A percentile compares a stretch with the other conserved stretches of the same genome.
phyloP scores from a whole-genome alignment of 2,797 vertebrate genomes.

The Synaphobranchus kaupii region DNA sequence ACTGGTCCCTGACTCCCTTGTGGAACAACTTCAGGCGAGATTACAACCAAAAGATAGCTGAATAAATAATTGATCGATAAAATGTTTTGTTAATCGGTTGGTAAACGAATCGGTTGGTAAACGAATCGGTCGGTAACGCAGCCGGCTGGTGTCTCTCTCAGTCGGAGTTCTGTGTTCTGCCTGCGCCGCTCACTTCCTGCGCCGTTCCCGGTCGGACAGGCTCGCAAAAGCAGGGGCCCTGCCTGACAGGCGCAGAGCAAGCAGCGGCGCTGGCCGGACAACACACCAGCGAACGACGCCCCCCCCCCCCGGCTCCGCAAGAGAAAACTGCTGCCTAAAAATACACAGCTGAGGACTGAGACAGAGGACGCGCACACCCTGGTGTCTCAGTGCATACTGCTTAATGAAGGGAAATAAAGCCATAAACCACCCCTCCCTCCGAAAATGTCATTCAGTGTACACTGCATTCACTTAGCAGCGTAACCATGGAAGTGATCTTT shows the following conservation, averaged over 20 bases:
- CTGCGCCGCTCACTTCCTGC: background rate
- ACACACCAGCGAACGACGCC: background rate
- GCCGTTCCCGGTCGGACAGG: background rate
- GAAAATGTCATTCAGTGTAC: too few species aligned
- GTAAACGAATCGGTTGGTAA: background rate
- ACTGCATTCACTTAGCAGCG: too few species aligned
- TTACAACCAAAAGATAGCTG: background rate
- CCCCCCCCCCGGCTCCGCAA: background rate
- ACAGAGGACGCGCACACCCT: background rate
- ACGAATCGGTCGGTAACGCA: background rate
- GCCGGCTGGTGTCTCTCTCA: background rate
- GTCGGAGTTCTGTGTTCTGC: background rate
- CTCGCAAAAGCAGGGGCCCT: background rate
- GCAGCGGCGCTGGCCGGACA: background rate
- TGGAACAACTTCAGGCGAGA: conserved; percentile 6
- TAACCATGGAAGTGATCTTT: too few species aligned
- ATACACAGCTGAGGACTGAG: background rate
- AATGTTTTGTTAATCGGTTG: conserved; percentile 14
- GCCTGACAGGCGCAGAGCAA: background rate
- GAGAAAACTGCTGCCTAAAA: background rate
- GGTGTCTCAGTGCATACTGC: background rate
- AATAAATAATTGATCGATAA: background rate
- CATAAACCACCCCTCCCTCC: background rate
- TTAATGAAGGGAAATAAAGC: background rate
- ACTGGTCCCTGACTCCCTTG: background rate